phyloP scores from a whole-genome alignment of 1,140 invertebrate genomes.

The Caenorhabditis brenneri region DNA sequence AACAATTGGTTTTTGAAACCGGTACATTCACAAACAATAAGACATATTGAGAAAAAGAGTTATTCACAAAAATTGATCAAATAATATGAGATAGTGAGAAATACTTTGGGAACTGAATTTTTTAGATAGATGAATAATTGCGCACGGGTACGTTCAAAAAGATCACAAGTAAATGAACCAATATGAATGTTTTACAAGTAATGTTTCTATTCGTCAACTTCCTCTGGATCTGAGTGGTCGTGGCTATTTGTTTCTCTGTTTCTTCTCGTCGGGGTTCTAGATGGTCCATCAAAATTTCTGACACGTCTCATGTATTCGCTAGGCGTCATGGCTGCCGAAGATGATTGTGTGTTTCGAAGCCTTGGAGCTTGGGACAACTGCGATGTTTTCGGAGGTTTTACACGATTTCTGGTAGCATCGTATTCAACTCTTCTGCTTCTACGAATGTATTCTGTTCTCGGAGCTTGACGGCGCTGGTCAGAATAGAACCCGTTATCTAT shows the following conservation, averaged over 20 bases:
- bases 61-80: too few relatives aligned
- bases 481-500: background rate
- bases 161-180: background rate
- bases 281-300: background rate
- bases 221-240: background rate
- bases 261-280: slow-evolving; percentile 8
- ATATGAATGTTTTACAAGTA: background rate
- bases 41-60: too few relatives aligned
- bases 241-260: too few relatives aligned
- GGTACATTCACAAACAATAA: too few relatives aligned
- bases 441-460: background rate
- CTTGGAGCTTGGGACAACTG: too few relatives aligned
- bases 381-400: too few relatives aligned
- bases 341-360: too few relatives aligned
- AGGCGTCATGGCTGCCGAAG: background rate
- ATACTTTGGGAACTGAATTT: background rate
- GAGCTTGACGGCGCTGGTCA: background rate
- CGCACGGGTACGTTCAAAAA: background rate
- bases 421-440: background rate
- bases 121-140: background rate
- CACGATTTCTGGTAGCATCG: too few relatives aligned
- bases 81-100: too few relatives aligned
- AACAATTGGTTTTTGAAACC: too few relatives aligned
- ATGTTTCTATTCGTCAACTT: background rate
- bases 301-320: background rate